Evolutionary conservation across 2,888 invertebrate species (phyloP), one percentile per base, ranked within the genome.

Genomic region (Dryomyza anilis): DNA sequence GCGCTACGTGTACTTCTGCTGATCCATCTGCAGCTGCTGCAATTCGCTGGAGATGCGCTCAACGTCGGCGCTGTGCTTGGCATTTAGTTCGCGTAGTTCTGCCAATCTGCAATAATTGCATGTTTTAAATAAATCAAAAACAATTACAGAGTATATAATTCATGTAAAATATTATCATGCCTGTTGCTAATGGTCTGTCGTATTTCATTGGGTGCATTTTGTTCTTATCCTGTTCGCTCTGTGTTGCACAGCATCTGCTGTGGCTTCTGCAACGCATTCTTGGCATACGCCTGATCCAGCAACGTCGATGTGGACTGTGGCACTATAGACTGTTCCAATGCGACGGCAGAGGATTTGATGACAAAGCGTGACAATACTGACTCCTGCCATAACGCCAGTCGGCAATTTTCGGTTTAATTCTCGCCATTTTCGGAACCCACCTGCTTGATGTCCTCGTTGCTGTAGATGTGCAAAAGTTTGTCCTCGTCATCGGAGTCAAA

Each of bases 11-110:
- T 85, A 81, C 16, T 82, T 76, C 68, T 89, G 87, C 67, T 83
- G 79, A 5, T 85, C 82, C 64, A 88, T 79, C 69, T 86, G 79
- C 21, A 83, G 52, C 2, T 76, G 58, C 55, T 79, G 76, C 21
- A 86, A 77, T 58, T 86, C 85, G 1, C 75, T 74, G 19, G 78
- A 77, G 1, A 87, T 85, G 50, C 81, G 76, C 30, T 81, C 76
- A 65, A 86, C 79, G 69, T 84, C 84, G 27, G 76, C 72, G 29
- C 72, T 74, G 71, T 87, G 86, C 59, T 80, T 77, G 12, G 79
- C 75, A 56, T 84, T 81, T 0, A 90, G 85, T 71, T 88, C 87
- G 67, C 85, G 85, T 66, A 90, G 78, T 67, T 86, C 86, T n/a
- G 80, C 78, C 52, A 90, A 83, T 71, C 90, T 89, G 68, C 65